Conservation (phyloP, 1,140 invertebrate species). For the Planococcus citri region DNA sequence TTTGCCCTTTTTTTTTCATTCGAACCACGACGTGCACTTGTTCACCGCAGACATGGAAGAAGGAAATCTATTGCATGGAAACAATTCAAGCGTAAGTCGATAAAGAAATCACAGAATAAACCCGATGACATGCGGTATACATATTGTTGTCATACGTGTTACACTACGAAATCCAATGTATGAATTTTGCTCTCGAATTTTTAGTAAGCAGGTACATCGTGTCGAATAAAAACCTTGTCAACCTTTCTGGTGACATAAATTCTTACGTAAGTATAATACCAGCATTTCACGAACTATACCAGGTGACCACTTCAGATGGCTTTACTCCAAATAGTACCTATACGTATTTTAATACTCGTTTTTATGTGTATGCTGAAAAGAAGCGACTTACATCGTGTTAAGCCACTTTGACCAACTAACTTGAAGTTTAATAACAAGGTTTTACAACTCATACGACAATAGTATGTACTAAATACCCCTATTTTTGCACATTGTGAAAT, state of each 20-base stretch:
- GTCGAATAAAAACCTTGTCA: not conserved
- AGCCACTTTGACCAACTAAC: not conserved
- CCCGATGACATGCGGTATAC: not conserved
- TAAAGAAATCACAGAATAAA: not conserved
- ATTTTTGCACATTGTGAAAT: no score
- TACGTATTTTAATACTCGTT: no score
- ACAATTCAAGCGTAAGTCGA: not conserved
- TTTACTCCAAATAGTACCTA: no score
- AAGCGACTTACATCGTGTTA: not conserved
- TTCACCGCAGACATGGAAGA: no score
- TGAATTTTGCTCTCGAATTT: not conserved
- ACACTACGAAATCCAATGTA: not conserved
- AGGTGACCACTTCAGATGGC: not conserved
- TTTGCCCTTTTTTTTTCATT: no score
- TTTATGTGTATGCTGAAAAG: no score
- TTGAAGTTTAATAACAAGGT: no score
- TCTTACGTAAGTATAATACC: no score
- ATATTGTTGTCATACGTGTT: not conserved
- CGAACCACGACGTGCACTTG: no score
- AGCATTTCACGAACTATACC: no score
- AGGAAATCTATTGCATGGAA: not conserved
- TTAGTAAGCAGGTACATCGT: no score
- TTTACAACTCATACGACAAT: not conserved
- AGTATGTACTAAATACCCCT: no score
- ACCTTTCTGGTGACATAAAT: not conserved